Conservation (phyloP, 2,797 vertebrate genomes). For the Coluber constrictor region DNA sequence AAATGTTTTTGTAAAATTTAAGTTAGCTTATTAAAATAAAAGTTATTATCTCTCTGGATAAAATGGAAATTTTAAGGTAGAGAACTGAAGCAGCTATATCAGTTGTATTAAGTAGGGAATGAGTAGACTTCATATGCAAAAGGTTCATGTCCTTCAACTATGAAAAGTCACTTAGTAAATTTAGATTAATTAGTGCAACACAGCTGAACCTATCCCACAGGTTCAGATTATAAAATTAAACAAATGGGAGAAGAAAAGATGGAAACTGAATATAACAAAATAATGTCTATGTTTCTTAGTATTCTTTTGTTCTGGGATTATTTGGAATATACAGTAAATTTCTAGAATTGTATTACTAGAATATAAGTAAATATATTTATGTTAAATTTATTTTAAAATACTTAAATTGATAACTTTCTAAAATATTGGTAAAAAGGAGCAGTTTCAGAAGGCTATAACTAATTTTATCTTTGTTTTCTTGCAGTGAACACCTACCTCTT, state of each 20-base stretch:
- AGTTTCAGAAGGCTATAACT: constrained; percentile 12
- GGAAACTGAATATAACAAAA: not conserved
- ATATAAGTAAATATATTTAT: not conserved
- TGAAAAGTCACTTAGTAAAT: not conserved
- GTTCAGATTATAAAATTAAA: not conserved
- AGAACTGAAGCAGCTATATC: no score
- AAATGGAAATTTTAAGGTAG: no score
- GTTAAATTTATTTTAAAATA: not conserved
- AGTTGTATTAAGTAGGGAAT: no score
- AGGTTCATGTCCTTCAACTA: not conserved
- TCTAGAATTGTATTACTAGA: not conserved
- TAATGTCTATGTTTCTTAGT: not conserved
- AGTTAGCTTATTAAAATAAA: no score
- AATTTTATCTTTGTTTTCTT: constrained; percentile 25
- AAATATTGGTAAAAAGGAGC: not conserved
- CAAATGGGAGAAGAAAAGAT: not conserved
- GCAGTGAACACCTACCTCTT: constrained; percentile 98
- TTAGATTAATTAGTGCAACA: not conserved
- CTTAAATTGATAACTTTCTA: not conserved
- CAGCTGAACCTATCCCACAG: not conserved
- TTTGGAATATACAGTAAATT: not conserved
- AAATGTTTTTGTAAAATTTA: no score
- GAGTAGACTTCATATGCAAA: no score
- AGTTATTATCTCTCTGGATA: no score
- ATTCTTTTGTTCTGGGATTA: not conserved